Evolutionary conservation across 37 sponge, comb jelly and placozoan species (phyloP).

Genomic region (Diacarnus erythraeanus): DNA sequence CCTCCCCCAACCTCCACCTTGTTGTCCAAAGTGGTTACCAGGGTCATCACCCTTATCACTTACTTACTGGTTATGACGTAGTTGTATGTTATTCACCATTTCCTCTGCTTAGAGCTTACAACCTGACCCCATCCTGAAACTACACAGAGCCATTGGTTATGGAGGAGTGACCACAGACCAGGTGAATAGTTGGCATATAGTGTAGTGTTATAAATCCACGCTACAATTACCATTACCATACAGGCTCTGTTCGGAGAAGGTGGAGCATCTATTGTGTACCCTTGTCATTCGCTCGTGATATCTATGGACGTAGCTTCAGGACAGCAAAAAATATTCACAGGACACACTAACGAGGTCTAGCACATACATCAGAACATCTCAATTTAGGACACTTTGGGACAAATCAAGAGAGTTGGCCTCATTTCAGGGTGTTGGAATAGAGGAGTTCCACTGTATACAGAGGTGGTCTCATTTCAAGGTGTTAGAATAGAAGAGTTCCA

Average conservation of each 20-base stretch:
- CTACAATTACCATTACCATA: neutral
- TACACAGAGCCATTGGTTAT: conserved; percentile 68
- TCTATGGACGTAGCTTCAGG: conserved; percentile 53
- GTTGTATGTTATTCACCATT: neutral
- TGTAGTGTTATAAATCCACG: neutral
- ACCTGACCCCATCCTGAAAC: conserved; percentile 74
- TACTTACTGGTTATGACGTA: conserved; percentile 3
- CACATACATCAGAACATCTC: neutral
- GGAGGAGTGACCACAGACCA: conserved; percentile 46
- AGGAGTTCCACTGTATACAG: too few relatives aligned
- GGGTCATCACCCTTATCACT: neutral
- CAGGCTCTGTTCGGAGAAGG: conserved; percentile 51
- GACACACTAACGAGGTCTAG: conserved; percentile 86
- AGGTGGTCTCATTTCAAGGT: too few relatives aligned
- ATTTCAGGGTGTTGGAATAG: too few relatives aligned
- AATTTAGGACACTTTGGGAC: neutral
- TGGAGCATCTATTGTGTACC: conserved; percentile 54
- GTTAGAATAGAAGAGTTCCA: too few relatives aligned
- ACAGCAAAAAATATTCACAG: conserved; percentile 77
- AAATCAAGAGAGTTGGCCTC: too few relatives aligned
- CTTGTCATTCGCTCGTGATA: conserved; percentile 78
- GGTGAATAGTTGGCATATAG: neutral
- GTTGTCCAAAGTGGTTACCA: too few relatives aligned
- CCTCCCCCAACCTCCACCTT: too few relatives aligned
- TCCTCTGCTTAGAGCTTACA: conserved; percentile 30